Conservation (phyloP, 2,888 invertebrate genomes). For the Pristionchus japonicus region DNA sequence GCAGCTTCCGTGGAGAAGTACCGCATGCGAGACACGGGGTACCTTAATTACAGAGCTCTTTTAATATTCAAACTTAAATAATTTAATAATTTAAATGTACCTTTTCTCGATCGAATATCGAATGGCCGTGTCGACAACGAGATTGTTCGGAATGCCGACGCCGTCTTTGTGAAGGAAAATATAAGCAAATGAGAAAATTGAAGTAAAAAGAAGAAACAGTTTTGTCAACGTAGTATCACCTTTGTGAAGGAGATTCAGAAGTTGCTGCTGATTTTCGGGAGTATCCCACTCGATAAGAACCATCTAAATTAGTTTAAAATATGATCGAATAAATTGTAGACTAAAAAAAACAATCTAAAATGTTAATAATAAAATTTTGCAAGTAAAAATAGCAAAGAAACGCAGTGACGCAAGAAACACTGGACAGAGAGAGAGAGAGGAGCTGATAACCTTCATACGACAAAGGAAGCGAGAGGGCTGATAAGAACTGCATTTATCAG, state of each 20-base stretch:
- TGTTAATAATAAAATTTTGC: too few relatives aligned
- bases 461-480: not conserved
- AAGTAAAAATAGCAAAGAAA: too few relatives aligned
- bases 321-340: too few relatives aligned
- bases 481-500: not conserved
- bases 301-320: constrained; percentile 11
- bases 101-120: not conserved
- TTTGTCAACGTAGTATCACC: too few relatives aligned
- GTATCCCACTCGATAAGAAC: not conserved
- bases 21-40: constrained; percentile 12
- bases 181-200: too few relatives aligned
- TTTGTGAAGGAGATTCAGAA: not conserved
- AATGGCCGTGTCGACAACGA: not conserved
- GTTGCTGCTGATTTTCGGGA: not conserved
- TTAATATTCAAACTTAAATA: too few relatives aligned
- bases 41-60: too few relatives aligned
- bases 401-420: too few relatives aligned
- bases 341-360: too few relatives aligned
- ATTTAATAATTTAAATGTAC: not conserved
- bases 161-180: not conserved
- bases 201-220: too few relatives aligned
- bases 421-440: not conserved
- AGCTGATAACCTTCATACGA: not conserved
- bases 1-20: not conserved
- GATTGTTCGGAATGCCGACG: not conserved